Percentiles rank a stretch among this genome's conserved stretches.
phyloP scores from a whole-genome alignment of 2,113 vertebrate species.

The Apus apus region DNA sequence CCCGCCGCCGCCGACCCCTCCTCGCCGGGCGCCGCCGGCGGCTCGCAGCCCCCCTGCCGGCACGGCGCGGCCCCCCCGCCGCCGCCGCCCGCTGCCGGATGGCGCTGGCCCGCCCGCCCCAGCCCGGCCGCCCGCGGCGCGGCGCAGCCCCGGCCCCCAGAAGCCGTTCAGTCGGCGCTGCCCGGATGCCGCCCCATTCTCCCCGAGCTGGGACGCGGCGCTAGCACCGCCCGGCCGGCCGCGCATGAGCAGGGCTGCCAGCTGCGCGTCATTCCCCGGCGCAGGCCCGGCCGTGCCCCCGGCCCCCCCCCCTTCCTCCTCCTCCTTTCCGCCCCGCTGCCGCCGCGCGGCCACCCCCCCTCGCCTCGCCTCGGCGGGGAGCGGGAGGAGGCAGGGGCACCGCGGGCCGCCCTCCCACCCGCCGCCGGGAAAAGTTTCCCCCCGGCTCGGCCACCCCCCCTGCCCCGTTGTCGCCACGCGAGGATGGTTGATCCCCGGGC shows the following conservation, averaged over 20 bases:
- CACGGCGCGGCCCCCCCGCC: not conserved
- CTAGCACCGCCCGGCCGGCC: constrained; percentile 61
- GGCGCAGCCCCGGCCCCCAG: not conserved
- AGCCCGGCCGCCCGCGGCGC: not conserved
- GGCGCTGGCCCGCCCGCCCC: constrained; percentile 7
- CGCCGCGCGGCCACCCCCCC: not conserved
- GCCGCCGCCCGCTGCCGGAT: not conserved
- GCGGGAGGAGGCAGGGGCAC: not conserved
- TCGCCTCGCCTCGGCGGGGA: not conserved
- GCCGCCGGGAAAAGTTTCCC: not conserved
- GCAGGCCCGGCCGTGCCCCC: constrained; percentile 44
- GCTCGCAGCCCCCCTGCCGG: not conserved
- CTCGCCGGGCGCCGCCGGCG: not conserved
- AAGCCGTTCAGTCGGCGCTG: constrained; percentile 25
- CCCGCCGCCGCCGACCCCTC: not conserved
- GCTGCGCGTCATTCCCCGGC: constrained; percentile 60
- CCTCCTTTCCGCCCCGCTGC: not conserved
- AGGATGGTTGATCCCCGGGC: not conserved
- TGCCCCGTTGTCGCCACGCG: not conserved
- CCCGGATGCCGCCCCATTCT: constrained; percentile 35
- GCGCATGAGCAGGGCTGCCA: constrained; percentile 64
- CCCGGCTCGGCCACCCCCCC: not conserved
- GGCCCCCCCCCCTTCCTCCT: not conserved
- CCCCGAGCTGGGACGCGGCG: constrained; percentile 42
- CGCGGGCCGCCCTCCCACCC: not conserved